phyloP scores from a whole-genome alignment of 2,797 vertebrate genomes.

The Spizella passerina region DNA sequence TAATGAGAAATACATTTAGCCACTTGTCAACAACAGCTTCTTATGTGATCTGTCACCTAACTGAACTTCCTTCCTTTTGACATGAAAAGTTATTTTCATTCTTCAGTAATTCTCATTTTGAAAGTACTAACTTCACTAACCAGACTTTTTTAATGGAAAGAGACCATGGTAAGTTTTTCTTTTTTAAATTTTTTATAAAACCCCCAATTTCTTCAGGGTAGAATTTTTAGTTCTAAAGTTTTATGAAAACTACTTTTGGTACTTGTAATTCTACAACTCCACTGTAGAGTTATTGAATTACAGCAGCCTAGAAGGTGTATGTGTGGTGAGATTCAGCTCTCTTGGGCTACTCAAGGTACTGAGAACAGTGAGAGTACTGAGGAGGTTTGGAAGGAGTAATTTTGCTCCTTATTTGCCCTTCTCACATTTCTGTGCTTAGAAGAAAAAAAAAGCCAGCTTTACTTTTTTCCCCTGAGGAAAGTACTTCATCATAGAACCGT shows the following conservation, averaged over 20 bases:
- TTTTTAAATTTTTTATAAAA: background rate
- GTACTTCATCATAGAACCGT: background rate
- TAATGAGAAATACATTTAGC: background rate
- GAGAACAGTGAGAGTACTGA: background rate
- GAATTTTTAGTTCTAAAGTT: background rate
- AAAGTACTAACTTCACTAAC: background rate
- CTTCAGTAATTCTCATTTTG: background rate
- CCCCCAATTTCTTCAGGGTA: background rate
- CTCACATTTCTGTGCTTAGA: background rate
- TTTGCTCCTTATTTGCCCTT: background rate
- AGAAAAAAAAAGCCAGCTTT: background rate
- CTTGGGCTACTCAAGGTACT: background rate
- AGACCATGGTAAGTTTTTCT: background rate
- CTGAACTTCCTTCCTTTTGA: constrained; percentile 6
- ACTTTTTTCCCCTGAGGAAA: background rate
- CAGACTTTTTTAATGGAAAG: background rate
- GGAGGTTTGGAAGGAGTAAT: background rate
- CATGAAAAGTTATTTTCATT: background rate
- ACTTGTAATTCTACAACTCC: background rate
- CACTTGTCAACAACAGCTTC: background rate
- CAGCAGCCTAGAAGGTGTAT: background rate
- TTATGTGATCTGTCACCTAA: background rate
- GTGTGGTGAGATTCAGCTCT: background rate
- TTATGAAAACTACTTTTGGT: background rate
- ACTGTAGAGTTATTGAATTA: background rate